Evolutionary conservation across 2,888 invertebrate genomes (phyloP).

Genomic region (Chloromyia formosa): DNA sequence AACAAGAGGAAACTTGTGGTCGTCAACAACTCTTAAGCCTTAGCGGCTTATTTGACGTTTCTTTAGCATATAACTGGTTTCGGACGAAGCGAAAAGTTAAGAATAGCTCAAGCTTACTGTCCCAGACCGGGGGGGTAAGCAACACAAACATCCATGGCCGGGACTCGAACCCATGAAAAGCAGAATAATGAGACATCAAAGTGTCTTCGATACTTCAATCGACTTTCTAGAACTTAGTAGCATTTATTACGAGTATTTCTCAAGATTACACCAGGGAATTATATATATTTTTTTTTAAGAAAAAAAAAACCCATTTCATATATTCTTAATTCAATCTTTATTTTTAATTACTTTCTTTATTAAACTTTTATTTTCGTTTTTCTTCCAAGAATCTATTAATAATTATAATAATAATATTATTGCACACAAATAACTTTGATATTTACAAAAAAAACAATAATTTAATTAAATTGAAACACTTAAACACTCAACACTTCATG

Average conservation of each 20-base stretch:
- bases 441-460: constrained; percentile 28
- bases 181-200: no score
- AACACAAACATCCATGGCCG: no score
- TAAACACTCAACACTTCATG: not conserved
- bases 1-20: no score
- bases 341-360: not conserved
- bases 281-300: not conserved
- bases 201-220: no score
- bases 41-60: no score
- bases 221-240: not conserved
- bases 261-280: no score
- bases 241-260: not conserved
- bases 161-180: no score
- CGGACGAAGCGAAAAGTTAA: no score
- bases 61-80: no score
- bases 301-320: not conserved
- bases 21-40: no score
- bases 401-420: constrained; percentile 11
- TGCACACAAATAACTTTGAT: constrained; percentile 25
- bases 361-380: not conserved
- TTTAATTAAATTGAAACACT: not conserved
- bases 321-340: not conserved
- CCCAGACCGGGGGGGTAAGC: no score
- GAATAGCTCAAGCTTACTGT: no score
- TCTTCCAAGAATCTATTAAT: not conserved